Base-by-base conservation (phyloP, 2,113 vertebrate genomes). In the Ursus arctos region DNA sequence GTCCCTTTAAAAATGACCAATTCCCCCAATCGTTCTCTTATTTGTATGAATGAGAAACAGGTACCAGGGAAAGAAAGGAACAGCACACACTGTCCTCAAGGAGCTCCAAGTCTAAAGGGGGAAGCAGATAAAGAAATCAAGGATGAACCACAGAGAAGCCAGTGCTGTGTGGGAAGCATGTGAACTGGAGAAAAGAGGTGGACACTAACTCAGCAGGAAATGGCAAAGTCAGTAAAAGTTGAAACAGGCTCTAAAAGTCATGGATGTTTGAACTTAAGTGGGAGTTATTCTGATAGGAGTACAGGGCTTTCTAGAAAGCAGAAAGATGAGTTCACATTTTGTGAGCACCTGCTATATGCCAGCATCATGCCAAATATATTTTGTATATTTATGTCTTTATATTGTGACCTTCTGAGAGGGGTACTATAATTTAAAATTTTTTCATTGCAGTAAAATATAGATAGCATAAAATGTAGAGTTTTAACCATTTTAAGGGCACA, bases 131-230 rank as follows among this genome's bases (percentile, higher is more conserved):
- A 55, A 51, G 76, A 91, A 88, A 55, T 1, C 4, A 7, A 81
- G 80, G 28, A 26, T 40, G 55, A 59, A 43, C 9, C 22, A 8
- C 31, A 21, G 61, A 59, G 69, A 79, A 61, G 11, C 18, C 19
- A 14, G 19, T 0, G 11, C 7, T 5, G 0, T 57, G 15, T 31
- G 36, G 13, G 33, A 51, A 74, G 67, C 31, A 8, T 1, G 1
- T 14, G 55, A 4, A 0, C 4, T 2, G 49, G 36, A 91, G n/a
- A 43, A 59, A 8, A 28, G 51, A 43, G 67, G 28, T 0, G 1
- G 28, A 11, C 4, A 16, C 67, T 16, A 47, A 10, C 10, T 71
- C 26, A 28, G 9, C 26, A 4, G 6, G 59, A 88, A 14, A 14
- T 0, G 31, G 40, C 1, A 2, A 40, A 21, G 51, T 28, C 21